Percentiles rank a stretch among this genome's conserved stretches.
Evolutionary conservation across 2,113 vertebrate species (phyloP).

Genomic region (Morone saxatilis): DNA sequence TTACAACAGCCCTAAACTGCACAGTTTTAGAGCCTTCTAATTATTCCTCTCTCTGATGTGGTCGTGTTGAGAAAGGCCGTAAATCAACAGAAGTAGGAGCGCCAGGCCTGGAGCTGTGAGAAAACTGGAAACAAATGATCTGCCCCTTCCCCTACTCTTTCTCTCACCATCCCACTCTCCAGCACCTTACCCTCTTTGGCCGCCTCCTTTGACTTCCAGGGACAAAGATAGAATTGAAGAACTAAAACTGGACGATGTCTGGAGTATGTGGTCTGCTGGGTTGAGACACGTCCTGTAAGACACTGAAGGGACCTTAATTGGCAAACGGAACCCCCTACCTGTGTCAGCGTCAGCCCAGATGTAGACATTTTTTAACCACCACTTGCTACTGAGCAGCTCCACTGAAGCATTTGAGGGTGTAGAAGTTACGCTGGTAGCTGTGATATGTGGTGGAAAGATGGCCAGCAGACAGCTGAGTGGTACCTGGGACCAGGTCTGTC

Average conservation of each 20-base stretch:
- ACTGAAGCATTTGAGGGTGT: neutral
- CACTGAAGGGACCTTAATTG: neutral
- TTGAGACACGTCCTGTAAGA: constrained; percentile 4
- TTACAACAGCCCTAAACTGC: constrained; percentile 88
- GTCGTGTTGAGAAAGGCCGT: constrained; percentile 86
- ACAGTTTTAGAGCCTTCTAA: constrained; percentile 91
- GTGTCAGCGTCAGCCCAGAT: constrained; percentile 5
- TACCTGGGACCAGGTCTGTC: constrained; percentile 73
- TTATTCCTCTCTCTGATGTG: constrained; percentile 92
- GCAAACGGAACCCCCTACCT: neutral
- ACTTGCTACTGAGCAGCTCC: constrained; percentile 25
- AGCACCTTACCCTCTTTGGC: constrained; percentile 50
- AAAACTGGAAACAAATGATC: constrained; percentile 95
- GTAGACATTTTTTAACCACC: constrained; percentile 4
- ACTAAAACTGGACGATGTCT: constrained; percentile 3
- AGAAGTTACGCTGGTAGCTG: neutral
- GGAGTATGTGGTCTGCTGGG: neutral
- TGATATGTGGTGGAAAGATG: constrained; percentile 23
- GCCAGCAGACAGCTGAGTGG: constrained; percentile 54
- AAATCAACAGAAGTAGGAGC: constrained; percentile 87
- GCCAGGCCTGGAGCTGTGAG: constrained; percentile 91
- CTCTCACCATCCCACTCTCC: constrained; percentile 44
- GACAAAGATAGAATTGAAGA: constrained; percentile 37
- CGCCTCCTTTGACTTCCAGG: constrained; percentile 48
- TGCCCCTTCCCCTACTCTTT: constrained; percentile 69